A percentile compares a stretch with the other conserved stretches of the same genome.
These are phyloP conservation scores for Archaeoteleia sp. DNA, from an alignment of 2,888 invertebrate genomes.

Conservation along the genomic window DNA sequence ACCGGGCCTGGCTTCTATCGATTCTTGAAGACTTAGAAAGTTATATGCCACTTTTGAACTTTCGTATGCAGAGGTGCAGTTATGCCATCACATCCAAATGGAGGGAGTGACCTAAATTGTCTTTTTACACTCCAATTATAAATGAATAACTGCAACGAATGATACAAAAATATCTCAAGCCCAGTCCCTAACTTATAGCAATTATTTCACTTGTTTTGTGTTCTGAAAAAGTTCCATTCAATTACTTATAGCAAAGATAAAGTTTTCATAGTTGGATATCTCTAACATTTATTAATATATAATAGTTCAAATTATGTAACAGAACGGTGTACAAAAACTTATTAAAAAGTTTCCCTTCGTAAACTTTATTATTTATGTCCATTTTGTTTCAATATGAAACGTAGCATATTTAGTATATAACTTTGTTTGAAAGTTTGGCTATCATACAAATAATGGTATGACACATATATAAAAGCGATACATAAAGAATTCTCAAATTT, in stretches of 20 bases:
- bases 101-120: slow-evolving; percentile 63
- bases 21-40: slow-evolving; percentile 70
- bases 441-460: too few relatives aligned
- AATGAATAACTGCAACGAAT: slow-evolving; percentile 8
- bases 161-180: slow-evolving; percentile 10
- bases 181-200: background rate
- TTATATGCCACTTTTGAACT: slow-evolving; percentile 57
- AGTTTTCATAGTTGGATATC: too few relatives aligned
- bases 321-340: too few relatives aligned
- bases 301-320: too few relatives aligned
- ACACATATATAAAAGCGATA: too few relatives aligned
- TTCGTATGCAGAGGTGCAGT: slow-evolving; percentile 54
- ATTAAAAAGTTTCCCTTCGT: too few relatives aligned
- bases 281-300: slow-evolving; percentile 1
- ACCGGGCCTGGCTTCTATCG: slow-evolving; percentile 70
- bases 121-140: slow-evolving; percentile 46
- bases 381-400: too few relatives aligned
- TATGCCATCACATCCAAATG: slow-evolving; percentile 55
- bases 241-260: too few relatives aligned
- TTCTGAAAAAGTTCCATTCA: too few relatives aligned
- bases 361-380: too few relatives aligned
- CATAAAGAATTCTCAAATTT: background rate
- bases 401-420: too few relatives aligned
- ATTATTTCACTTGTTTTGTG: slow-evolving; percentile 14
- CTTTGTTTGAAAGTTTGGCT: too few relatives aligned